Conservation (phyloP, 2,797 vertebrate genomes). For the Rhynchonycteris naso region DNA sequence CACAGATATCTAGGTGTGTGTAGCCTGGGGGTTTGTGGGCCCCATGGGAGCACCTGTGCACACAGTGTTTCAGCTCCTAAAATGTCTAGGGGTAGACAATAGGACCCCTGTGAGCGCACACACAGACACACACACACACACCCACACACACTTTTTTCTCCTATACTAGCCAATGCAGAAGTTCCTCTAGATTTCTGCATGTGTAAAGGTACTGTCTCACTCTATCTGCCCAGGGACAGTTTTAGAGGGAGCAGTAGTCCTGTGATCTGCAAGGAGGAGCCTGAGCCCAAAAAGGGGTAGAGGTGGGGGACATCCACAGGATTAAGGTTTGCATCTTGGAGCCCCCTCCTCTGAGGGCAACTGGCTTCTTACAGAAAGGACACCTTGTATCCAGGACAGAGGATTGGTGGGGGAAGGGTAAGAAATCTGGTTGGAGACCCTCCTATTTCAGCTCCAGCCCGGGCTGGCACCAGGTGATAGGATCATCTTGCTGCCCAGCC, state of each 20-base stretch:
- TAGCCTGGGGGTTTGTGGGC: fast-evolving
- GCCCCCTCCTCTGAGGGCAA: fast-evolving
- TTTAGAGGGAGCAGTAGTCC: no score
- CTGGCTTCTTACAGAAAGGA: neutral
- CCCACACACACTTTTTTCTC: neutral
- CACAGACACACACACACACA: no score
- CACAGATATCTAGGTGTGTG: neutral
- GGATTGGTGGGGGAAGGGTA: fast-evolving
- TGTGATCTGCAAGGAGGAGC: neutral
- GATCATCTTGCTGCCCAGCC: fast-evolving
- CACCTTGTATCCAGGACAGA: neutral
- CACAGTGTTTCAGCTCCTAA: fast-evolving
- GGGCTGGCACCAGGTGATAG: neutral
- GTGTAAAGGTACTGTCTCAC: fast-evolving
- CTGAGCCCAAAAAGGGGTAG: no score
- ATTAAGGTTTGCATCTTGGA: neutral
- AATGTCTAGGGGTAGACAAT: fast-evolving
- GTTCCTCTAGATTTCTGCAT: neutral
- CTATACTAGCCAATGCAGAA: neutral
- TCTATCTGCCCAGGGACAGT: fast-evolving
- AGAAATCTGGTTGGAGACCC: fast-evolving
- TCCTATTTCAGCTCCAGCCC: no score
- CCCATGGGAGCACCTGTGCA: no score
- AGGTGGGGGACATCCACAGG: fast-evolving
- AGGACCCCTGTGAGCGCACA: neutral